These are phyloP conservation scores for Florisuga fusca DNA, from an alignment of 2,797 vertebrate species.

Conservation along the genomic window DNA sequence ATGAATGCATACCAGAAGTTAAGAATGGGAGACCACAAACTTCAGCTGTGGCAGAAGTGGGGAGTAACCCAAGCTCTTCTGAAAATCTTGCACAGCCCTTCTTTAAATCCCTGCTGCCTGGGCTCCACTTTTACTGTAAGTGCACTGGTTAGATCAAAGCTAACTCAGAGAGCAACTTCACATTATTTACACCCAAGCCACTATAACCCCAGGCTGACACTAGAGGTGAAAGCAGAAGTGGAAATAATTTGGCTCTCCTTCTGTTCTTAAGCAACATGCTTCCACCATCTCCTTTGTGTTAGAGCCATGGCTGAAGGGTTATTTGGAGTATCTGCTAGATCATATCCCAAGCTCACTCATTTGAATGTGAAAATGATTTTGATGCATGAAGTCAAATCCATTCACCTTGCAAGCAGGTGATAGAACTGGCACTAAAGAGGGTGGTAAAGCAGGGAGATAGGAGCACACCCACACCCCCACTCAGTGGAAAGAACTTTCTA, in stretches of 20 bases:
- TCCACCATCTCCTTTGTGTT: neutral
- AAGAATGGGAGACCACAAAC: neutral
- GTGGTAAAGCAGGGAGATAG: neutral
- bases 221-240: neutral
- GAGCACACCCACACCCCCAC: rapidly evolving
- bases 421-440: neutral
- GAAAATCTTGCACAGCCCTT: neutral
- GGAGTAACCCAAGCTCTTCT: neutral
- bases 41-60: neutral
- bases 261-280: neutral
- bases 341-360: neutral
- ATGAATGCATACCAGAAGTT: neutral
- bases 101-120: neutral
- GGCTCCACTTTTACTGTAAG: neutral
- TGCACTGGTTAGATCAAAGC: neutral
- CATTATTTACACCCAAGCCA: neutral
- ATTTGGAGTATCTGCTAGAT: neutral
- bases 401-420: neutral
- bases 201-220: neutral
- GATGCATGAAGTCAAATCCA: rapidly evolving
- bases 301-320: neutral
- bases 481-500: neutral
- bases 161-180: neutral
- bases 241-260: neutral
- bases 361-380: rapidly evolving